Evolutionary conservation across 2,797 vertebrate genomes (phyloP).

Genomic region (Silurus aristotelis): DNA sequence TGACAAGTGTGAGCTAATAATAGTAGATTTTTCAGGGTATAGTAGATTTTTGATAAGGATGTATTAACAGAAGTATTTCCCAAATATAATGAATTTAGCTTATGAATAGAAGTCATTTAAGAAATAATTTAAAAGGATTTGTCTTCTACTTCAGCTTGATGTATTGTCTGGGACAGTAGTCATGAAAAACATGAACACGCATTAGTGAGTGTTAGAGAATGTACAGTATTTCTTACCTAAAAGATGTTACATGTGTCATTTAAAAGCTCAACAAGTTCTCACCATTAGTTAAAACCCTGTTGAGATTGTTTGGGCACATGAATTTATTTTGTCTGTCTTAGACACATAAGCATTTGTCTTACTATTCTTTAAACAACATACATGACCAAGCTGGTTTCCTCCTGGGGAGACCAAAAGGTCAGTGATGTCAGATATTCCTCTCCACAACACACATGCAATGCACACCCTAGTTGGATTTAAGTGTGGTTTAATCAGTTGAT

Average conservation of each 20-base stretch:
- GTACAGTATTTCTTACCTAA: not conserved
- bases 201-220: not conserved
- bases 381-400: too few species aligned
- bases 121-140: not conserved
- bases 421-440: not conserved
- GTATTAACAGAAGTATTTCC: not conserved
- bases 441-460: not conserved
- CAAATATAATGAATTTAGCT: not conserved
- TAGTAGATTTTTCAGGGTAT: not conserved
- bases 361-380: too few species aligned
- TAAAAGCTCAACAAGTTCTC: not conserved
- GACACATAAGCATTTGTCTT: too few species aligned
- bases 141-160: not conserved
- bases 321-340: too few species aligned
- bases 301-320: not conserved
- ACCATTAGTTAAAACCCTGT: not conserved
- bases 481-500: not conserved
- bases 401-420: not conserved
- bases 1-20: not conserved
- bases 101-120: not conserved
- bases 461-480: not conserved
- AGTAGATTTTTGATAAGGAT: not conserved
- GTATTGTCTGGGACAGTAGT: not conserved
- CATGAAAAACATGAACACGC: conserved; percentile 5
- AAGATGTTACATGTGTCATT: not conserved